Evolutionary conservation across 2,797 vertebrate genomes (phyloP).

Genomic region (Rhodeus uyekii): DNA sequence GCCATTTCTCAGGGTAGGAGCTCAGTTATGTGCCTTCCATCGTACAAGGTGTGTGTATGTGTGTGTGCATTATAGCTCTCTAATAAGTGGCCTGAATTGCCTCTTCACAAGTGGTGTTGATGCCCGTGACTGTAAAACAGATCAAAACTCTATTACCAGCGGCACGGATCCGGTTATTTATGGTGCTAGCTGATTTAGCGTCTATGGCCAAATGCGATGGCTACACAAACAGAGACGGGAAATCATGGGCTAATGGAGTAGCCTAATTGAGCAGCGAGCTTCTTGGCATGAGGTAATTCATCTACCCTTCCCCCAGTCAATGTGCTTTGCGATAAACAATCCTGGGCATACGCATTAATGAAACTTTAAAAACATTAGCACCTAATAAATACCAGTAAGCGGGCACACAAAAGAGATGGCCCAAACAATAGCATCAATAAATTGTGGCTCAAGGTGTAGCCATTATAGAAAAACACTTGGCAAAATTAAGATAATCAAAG

Average conservation of each 20-base stretch:
- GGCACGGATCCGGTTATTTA: conserved; percentile 94
- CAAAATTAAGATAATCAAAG: conserved; percentile 2
- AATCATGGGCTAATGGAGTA: conserved; percentile 98
- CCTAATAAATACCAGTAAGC: conserved; percentile 83
- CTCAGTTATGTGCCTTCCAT: conserved; percentile 37
- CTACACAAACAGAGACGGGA: conserved; percentile 88
- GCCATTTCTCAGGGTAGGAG: conserved; percentile 70
- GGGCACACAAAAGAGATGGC: conserved; percentile 66
- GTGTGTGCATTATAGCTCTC: conserved; percentile 59
- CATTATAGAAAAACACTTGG: conserved; percentile 11
- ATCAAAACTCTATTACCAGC: conserved; percentile 94
- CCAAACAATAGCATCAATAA: conserved; percentile 63
- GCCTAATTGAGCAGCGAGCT: conserved; percentile 87
- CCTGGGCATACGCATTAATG: conserved; percentile 90
- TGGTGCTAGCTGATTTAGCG: conserved; percentile 91
- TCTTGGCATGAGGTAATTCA: conserved; percentile 91
- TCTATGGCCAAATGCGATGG: conserved; percentile 85
- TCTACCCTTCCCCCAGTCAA: conserved; percentile 65
- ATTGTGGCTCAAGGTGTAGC: conserved; percentile 2
- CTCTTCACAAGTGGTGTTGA: conserved; percentile 76
- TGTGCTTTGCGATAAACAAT: conserved; percentile 82
- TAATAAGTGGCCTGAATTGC: conserved; percentile 76
- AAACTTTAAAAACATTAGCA: conserved; percentile 95
- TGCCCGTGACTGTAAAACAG: conserved; percentile 87
- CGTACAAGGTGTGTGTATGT: conserved; percentile 26